Percentiles rank a stretch among this genome's conserved stretches.
Evolutionary conservation across 1,140 invertebrate species (phyloP).

Genomic region (Bombus sibiricus): DNA sequence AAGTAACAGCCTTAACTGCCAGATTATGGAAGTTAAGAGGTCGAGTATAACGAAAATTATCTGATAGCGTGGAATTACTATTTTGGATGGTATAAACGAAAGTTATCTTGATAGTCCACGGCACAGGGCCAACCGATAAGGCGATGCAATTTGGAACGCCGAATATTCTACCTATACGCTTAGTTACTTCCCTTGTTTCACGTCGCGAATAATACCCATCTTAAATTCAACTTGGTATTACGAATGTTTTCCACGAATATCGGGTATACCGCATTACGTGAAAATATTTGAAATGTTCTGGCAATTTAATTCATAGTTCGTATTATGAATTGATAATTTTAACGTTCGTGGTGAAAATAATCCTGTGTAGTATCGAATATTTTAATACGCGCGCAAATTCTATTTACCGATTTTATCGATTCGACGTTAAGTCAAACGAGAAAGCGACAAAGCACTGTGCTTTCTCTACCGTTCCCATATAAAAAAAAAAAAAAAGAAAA

Average conservation of each 20-base stretch:
- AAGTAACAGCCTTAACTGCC: not conserved
- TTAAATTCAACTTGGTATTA: not conserved
- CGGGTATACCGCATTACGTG: not conserved
- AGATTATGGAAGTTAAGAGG: not conserved
- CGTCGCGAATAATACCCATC: not conserved
- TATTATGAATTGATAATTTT: too few species aligned
- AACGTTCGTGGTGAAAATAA: too few species aligned
- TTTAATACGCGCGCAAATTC: too few species aligned
- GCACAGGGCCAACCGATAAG: constrained; percentile 44
- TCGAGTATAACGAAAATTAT: constrained; percentile 13
- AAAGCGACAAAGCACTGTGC: too few species aligned
- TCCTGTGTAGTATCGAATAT: too few species aligned
- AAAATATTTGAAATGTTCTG: too few species aligned
- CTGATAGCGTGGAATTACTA: constrained; percentile 26
- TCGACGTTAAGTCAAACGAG: too few species aligned
- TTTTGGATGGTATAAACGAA: constrained; percentile 10
- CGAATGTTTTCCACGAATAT: not conserved
- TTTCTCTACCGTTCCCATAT: too few species aligned
- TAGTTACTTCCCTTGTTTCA: not conserved
- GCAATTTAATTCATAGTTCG: too few species aligned
- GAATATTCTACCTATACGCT: not conserved
- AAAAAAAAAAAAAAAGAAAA: too few species aligned
- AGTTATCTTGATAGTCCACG: constrained; percentile 46
- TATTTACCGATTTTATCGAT: too few species aligned
- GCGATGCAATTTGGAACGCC: constrained; percentile 38